Evolutionary conservation across 2,888 invertebrate genomes (phyloP).

Genomic region (Drosophila suboccidentalis): DNA sequence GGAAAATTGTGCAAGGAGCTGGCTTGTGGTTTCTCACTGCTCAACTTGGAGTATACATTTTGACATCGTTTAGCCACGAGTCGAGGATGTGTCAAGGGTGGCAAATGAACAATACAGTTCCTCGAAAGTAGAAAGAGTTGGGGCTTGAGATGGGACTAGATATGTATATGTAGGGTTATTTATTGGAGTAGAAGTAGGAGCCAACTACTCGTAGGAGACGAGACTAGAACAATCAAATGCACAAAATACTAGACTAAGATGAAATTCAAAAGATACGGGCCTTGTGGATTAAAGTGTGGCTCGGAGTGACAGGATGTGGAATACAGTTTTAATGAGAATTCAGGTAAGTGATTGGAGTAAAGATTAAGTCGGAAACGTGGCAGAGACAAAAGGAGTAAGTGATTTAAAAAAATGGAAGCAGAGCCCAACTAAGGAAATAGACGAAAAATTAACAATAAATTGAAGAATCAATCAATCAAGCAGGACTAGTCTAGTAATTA

Average conservation of each 20-base stretch:
- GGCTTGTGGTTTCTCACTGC: conserved; percentile 30
- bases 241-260: neutral
- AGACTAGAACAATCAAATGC: conserved; percentile 4
- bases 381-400: conserved; percentile 1
- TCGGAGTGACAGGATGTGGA: conserved; percentile 4
- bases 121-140: neutral
- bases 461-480: neutral
- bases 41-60: conserved; percentile 61
- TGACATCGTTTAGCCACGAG: conserved; percentile 74
- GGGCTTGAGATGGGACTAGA: neutral
- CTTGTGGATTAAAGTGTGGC: neutral
- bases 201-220: neutral
- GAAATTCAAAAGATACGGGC: neutral
- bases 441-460: neutral
- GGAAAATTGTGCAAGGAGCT: conserved; percentile 5
- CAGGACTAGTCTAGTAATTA: neutral
- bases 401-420: neutral
- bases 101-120: conserved; percentile 45
- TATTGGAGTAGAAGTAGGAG: neutral
- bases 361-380: conserved; percentile 3
- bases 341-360: conserved; percentile 16
- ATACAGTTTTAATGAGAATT: conserved; percentile 5
- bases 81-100: conserved; percentile 18
- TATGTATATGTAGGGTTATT: neutral
- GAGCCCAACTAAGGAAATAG: neutral